Evolutionary conservation across 2,113 vertebrate genomes (phyloP), one percentile per base, ranked within the genome.

Genomic region (Poeciliopsis prolifica): DNA sequence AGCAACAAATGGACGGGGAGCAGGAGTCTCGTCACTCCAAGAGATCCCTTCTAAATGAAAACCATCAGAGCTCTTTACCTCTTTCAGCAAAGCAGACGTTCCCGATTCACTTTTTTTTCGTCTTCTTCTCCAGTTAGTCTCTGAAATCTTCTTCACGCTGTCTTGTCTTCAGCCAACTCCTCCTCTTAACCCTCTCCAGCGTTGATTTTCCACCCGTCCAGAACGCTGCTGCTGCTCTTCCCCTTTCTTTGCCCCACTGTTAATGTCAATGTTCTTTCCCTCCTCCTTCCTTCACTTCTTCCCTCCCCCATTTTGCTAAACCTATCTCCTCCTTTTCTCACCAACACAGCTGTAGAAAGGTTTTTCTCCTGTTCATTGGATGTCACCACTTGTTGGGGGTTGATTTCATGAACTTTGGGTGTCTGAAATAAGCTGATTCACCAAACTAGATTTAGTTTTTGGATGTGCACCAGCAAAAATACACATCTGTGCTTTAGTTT

Each of bases 161-260:
- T 14, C 71, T 73, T 24, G 35, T 61, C 79, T 74, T 81, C 67
- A 40, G 74, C 17, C 51, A 58, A 17, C 24, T 58, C 24, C 51
- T n/a, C 51, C 51, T 58, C 22, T 58, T 65, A 31, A 54, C 26
- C 65, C 75, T 67, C 78, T 75, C 82, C 70, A 48, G 70, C 83
- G 76, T 79, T 69, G 62, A 61, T 86, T 89, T 86, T 88, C 84
- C 86, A 78, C 84, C 81, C 74, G 60, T 58, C 28, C 77, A 71
- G 54, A 70, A 82, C 71, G 64, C 2, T 42, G 81, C 71, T 68
- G 66, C 83, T 88, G 73, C 84, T 88, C 88, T 85, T 83, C 81
- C 86, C 84, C 82, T 88, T 88, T 89, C 85, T 91, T 83, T 90
- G 82, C 88, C 88, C 85, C 85, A 65, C 86, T 44, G 86, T 82